A percentile compares a stretch with the other conserved stretches of the same genome.
Conservation (phyloP, 64 coral and sea anemone genomes). For the Cladopsammia gracilis region DNA sequence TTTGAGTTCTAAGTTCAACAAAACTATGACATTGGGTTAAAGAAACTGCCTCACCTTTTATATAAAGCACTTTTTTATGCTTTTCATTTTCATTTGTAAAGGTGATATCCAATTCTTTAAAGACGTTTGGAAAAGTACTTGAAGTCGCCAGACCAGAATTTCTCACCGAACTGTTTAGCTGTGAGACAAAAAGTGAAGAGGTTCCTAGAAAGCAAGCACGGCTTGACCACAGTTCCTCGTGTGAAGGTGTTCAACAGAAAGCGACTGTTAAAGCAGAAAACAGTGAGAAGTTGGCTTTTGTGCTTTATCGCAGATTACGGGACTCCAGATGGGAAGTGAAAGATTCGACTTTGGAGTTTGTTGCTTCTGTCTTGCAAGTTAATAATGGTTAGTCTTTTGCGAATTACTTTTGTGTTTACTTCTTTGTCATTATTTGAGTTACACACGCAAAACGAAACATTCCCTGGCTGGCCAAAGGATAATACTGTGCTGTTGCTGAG, state of each 20-base stretch:
- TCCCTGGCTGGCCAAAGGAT: background rate
- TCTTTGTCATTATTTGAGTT: too few species aligned
- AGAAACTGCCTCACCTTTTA: too few species aligned
- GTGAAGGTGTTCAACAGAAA: background rate
- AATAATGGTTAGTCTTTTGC: conserved; percentile 32
- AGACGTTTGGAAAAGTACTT: conserved; percentile 47
- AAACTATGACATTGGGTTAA: too few species aligned
- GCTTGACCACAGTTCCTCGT: background rate
- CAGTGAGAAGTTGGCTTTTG: conserved; percentile 51
- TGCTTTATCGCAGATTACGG: conserved; percentile 74
- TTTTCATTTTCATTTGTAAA: background rate
- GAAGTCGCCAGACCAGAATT: background rate
- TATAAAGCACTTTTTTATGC: background rate
- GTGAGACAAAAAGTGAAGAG: background rate
- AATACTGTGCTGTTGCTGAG: too few species aligned
- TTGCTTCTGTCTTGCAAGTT: conserved; percentile 47
- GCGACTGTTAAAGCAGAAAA: background rate
- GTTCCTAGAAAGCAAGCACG: conserved; percentile 15
- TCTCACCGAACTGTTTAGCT: conserved; percentile 40
- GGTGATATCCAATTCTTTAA: conserved; percentile 68
- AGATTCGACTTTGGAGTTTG: conserved; percentile 87
- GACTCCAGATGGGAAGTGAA: conserved; percentile 87
- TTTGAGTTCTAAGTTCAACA: too few species aligned
- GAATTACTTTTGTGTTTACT: background rate
- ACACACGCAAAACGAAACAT: background rate